These are phyloP conservation scores for Chelidonichthys spinosus DNA, from an alignment of 2,797 vertebrate genomes.

Conservation along the genomic window DNA sequence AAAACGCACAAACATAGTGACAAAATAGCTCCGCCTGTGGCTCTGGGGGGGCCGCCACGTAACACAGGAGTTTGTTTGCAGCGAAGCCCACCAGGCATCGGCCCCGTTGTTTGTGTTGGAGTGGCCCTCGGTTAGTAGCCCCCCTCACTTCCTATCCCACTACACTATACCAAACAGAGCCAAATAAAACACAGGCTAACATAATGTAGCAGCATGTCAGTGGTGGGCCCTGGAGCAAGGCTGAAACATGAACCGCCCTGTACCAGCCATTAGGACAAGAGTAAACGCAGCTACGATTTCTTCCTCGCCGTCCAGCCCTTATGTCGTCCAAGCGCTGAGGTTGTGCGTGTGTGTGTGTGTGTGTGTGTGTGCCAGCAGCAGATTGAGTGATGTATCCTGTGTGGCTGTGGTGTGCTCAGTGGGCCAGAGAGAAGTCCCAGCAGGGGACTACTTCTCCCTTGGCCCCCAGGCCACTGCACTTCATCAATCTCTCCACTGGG, in stretches of 20 bases:
- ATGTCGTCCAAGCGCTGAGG: constrained; percentile 68
- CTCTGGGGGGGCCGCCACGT: constrained; percentile 21
- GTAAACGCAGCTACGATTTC: constrained; percentile 79
- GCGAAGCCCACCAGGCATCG: constrained; percentile 56
- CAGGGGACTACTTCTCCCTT: constrained; percentile 75
- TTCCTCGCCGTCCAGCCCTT: constrained; percentile 68
- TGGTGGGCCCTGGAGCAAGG: constrained; percentile 74
- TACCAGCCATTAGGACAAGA: constrained; percentile 81
- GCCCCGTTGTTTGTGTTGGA: constrained; percentile 77
- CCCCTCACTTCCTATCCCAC: constrained; percentile 71
- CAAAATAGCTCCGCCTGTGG: constrained; percentile 49
- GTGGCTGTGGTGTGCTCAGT: constrained; percentile 81
- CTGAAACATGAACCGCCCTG: constrained; percentile 81
- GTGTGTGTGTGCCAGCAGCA: constrained; percentile 63
- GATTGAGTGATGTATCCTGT: constrained; percentile 84
- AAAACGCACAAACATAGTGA: constrained; percentile 58
- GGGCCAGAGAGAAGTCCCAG: constrained; percentile 82
- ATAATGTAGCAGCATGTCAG: constrained; percentile 81
- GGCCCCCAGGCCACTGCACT: constrained; percentile 76
- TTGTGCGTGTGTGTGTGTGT: constrained; percentile 44
- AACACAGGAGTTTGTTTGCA: constrained; percentile 53
- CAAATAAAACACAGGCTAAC: constrained; percentile 80
- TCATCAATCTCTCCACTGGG: constrained; percentile 81
- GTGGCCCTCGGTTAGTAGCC: constrained; percentile 58
- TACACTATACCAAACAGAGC: constrained; percentile 77